Conservation (phyloP, 2,797 vertebrate species). For the Fundulus diaphanus region DNA sequence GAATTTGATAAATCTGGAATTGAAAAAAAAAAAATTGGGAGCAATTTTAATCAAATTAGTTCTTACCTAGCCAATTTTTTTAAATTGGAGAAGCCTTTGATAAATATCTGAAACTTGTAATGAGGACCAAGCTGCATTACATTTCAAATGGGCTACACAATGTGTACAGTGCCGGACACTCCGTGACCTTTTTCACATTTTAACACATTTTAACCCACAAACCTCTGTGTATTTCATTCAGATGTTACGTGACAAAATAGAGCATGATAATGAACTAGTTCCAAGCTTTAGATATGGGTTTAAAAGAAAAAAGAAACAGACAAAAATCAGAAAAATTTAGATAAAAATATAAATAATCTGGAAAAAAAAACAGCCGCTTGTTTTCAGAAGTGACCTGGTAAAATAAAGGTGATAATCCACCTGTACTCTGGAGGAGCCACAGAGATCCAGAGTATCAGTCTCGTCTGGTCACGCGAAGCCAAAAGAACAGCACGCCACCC, state of each 20-base stretch:
- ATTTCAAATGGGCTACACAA: background rate
- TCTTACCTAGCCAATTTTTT: background rate
- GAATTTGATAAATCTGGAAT: constrained; percentile 83
- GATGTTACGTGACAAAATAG: background rate
- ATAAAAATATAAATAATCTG: background rate
- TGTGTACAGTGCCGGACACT: background rate
- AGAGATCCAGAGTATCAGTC: background rate
- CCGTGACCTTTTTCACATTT: background rate
- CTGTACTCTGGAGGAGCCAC: background rate
- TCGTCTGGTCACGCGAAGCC: background rate
- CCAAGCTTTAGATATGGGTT: background rate
- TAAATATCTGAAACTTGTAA: background rate
- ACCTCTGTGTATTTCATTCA: background rate
- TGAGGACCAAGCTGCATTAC: background rate
- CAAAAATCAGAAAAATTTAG: background rate
- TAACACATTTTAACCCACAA: background rate
- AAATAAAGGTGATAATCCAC: background rate
- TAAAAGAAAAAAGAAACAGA: background rate
- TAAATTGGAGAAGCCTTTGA: background rate
- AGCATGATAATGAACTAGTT: background rate
- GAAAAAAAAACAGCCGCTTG: too few relatives aligned
- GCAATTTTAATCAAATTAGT: background rate
- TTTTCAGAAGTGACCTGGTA: background rate
- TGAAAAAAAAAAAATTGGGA: background rate
- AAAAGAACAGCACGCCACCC: background rate